phyloP scores from a whole-genome alignment of 2,113 vertebrate species.

The Caranx ignobilis region DNA sequence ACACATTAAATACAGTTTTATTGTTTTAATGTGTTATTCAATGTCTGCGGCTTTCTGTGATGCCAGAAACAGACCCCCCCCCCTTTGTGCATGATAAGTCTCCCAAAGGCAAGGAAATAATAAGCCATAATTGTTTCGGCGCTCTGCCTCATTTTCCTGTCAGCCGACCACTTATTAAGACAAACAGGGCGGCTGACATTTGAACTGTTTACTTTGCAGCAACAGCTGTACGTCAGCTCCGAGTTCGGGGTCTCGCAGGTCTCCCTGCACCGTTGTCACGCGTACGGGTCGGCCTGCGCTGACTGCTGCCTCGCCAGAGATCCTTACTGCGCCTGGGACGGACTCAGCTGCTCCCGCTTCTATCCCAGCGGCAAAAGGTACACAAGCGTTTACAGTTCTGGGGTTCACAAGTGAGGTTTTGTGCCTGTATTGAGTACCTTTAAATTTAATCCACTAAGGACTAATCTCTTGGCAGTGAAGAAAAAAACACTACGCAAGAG shows the following conservation, averaged over 20 bases:
- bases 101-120: slow-evolving; percentile 52
- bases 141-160: slow-evolving; percentile 68
- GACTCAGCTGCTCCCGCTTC: slow-evolving; percentile 95
- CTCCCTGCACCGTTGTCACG: slow-evolving; percentile 94
- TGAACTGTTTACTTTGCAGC: slow-evolving; percentile 86
- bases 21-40: slow-evolving; percentile 38
- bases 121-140: slow-evolving; percentile 47
- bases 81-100: slow-evolving; percentile 10
- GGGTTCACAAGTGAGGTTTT: not conserved
- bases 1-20: slow-evolving; percentile 1
- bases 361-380: slow-evolving; percentile 97
- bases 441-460: not conserved
- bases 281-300: slow-evolving; percentile 94
- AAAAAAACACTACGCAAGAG: not conserved
- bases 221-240: slow-evolving; percentile 97
- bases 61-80: slow-evolving; percentile 20
- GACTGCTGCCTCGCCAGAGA: slow-evolving; percentile 98
- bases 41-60: slow-evolving; percentile 23
- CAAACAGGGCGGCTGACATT: slow-evolving; percentile 72
- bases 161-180: slow-evolving; percentile 71
- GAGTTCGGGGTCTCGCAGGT: slow-evolving; percentile 94
- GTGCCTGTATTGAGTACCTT: not conserved
- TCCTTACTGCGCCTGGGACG: slow-evolving; percentile 98
- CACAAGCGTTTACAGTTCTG: slow-evolving; percentile 22
- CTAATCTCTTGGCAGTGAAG: not conserved